Conservation (phyloP, 2,888 invertebrate species). For the Falcaria lacertinaria region DNA sequence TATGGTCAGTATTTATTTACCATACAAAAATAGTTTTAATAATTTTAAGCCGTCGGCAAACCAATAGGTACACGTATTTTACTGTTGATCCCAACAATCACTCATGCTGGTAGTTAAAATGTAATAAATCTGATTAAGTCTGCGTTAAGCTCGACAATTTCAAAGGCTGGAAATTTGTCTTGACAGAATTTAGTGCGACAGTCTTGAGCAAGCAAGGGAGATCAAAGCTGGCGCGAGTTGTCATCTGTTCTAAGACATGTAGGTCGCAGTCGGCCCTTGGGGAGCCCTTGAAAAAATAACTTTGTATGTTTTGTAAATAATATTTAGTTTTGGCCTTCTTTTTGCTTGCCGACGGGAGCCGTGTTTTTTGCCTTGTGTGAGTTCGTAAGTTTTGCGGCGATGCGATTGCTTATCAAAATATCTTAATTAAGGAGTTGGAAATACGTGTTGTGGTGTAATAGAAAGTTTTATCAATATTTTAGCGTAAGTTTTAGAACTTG, state of each 20-base stretch:
- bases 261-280: slow-evolving; percentile 61
- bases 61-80: slow-evolving; percentile 36
- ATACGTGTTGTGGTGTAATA: too few relatives aligned
- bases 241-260: slow-evolving; percentile 54
- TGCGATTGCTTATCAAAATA: background rate
- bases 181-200: slow-evolving; percentile 69
- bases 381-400: slow-evolving; percentile 9
- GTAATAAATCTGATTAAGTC: slow-evolving; percentile 65
- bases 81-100: slow-evolving; percentile 29
- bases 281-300: slow-evolving; percentile 57
- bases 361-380: slow-evolving; percentile 23
- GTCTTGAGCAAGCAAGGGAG: slow-evolving; percentile 29
- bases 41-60: slow-evolving; percentile 8
- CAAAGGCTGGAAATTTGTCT: slow-evolving; percentile 74
- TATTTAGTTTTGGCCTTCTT: slow-evolving; percentile 45
- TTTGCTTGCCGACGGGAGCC: slow-evolving; percentile 18
- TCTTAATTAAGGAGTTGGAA: background rate
- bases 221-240: slow-evolving; percentile 43
- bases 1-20: too few relatives aligned
- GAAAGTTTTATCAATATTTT: too few relatives aligned
- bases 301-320: slow-evolving; percentile 70
- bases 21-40: background rate
- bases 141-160: slow-evolving; percentile 52
- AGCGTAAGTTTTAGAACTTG: too few relatives aligned
- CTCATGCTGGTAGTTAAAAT: slow-evolving; percentile 40